Percentiles rank a stretch among this genome's conserved stretches.
Evolutionary conservation across 2,113 vertebrate genomes (phyloP).

Genomic region (Seriola quinqueradiata): DNA sequence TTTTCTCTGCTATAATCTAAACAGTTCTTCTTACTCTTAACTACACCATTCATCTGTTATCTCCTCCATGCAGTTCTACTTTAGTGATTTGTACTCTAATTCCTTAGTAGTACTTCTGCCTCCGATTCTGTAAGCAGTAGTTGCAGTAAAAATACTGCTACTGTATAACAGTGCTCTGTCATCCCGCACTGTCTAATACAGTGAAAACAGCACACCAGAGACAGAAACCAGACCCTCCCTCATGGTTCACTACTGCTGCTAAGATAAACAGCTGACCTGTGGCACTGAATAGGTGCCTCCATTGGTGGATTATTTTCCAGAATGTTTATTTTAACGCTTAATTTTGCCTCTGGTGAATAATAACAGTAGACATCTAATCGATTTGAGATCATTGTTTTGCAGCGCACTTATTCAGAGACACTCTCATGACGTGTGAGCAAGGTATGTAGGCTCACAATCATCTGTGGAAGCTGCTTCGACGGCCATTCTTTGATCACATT

Average conservation of each 20-base stretch:
- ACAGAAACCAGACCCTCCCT: constrained; percentile 45
- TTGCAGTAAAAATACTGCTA: not conserved
- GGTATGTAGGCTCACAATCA: not conserved
- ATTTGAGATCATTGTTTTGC: not conserved
- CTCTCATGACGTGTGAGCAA: not conserved
- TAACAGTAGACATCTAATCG: not conserved
- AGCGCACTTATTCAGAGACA: not conserved
- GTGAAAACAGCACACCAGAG: constrained; percentile 30
- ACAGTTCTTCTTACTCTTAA: not conserved
- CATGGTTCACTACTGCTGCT: constrained; percentile 7
- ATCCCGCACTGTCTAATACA: not conserved
- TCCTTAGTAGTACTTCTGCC: not conserved
- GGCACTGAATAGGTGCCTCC: not conserved
- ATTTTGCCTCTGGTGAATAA: not conserved
- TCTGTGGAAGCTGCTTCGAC: not conserved
- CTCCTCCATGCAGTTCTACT: too few species aligned
- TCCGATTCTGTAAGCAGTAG: not conserved
- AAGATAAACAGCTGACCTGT: constrained; percentile 10
- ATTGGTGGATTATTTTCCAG: not conserved
- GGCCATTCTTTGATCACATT: too few species aligned
- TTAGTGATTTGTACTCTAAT: not conserved
- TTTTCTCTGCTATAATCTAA: not conserved
- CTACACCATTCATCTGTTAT: not conserved
- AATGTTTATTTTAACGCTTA: constrained; percentile 6
- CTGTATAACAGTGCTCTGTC: not conserved